These are phyloP conservation scores for Bos taurus DNA, from an alignment of 2,113 vertebrate species.

Conservation along the genomic window DNA sequence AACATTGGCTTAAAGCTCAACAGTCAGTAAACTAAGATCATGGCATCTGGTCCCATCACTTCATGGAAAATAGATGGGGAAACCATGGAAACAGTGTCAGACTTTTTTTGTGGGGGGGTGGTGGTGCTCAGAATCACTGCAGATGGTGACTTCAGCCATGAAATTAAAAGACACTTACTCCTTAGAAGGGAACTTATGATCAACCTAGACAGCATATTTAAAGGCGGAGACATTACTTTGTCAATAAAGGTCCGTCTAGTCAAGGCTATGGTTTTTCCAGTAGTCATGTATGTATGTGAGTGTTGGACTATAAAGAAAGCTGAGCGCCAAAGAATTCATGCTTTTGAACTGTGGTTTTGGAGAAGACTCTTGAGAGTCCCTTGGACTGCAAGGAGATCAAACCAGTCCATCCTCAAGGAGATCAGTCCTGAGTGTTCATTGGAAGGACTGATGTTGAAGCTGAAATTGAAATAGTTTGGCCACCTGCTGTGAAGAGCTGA, in stretches of 20 bases:
- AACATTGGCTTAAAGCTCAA: not conserved
- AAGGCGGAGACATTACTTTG: not conserved
- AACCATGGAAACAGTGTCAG: not conserved
- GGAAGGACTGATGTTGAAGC: not conserved
- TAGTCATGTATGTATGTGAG: not conserved
- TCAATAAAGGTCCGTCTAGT: not conserved
- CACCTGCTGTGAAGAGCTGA: not conserved
- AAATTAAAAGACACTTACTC: not conserved
- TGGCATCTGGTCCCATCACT: not conserved
- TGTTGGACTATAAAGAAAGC: not conserved
- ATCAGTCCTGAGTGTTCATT: not conserved
- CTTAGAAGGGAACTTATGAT: not conserved
- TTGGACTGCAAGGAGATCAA: not conserved
- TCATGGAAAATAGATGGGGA: not conserved
- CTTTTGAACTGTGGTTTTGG: not conserved
- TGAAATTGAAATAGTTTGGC: not conserved
- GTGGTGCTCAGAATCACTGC: not conserved
- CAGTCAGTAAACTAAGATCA: not conserved
- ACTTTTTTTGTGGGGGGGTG: not conserved
- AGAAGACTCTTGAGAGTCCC: not conserved
- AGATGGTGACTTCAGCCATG: not conserved
- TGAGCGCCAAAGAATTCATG: fast-evolving
- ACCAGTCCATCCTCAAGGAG: not conserved
- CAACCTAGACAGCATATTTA: not conserved
- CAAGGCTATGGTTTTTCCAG: not conserved